phyloP scores from a whole-genome alignment of 2,888 invertebrate genomes.

The Adelphocoris suturalis region DNA sequence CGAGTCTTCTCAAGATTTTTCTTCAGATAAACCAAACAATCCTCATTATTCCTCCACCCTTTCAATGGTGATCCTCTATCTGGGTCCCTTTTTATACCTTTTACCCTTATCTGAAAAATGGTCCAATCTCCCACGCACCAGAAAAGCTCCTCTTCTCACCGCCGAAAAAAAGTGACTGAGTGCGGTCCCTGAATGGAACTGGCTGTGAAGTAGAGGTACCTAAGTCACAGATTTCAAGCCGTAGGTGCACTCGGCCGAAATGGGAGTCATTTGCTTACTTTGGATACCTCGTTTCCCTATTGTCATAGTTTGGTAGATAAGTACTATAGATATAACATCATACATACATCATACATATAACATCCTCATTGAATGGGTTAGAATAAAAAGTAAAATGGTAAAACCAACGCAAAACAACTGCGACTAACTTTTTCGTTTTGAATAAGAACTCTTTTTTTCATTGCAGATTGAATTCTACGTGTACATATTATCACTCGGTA shows the following conservation, averaged over 20 bases:
- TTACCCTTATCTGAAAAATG: constrained; percentile 56
- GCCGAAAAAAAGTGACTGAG: constrained; percentile 26
- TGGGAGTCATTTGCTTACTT: neutral
- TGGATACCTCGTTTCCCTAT: neutral
- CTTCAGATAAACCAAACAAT: constrained; percentile 67
- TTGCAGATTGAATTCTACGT: too few species aligned
- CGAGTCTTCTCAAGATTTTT: constrained; percentile 40
- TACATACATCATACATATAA: too few species aligned
- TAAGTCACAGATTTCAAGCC: neutral
- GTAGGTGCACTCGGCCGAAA: neutral
- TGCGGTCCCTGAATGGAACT: constrained; percentile 28
- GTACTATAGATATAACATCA: too few species aligned
- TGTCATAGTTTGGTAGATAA: neutral
- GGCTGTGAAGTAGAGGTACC: neutral
- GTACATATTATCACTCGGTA: too few species aligned
- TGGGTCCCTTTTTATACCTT: neutral
- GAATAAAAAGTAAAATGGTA: too few species aligned
- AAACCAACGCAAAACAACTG: too few species aligned
- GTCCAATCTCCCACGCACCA: constrained; percentile 17
- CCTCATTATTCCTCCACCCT: constrained; percentile 67
- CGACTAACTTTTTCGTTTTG: too few species aligned
- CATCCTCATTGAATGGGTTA: too few species aligned
- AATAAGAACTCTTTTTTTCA: too few species aligned
- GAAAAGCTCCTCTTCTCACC: neutral
- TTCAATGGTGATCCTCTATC: constrained; percentile 63